Evolutionary conservation across 2,113 vertebrate genomes (phyloP).

Genomic region (Colius striatus): DNA sequence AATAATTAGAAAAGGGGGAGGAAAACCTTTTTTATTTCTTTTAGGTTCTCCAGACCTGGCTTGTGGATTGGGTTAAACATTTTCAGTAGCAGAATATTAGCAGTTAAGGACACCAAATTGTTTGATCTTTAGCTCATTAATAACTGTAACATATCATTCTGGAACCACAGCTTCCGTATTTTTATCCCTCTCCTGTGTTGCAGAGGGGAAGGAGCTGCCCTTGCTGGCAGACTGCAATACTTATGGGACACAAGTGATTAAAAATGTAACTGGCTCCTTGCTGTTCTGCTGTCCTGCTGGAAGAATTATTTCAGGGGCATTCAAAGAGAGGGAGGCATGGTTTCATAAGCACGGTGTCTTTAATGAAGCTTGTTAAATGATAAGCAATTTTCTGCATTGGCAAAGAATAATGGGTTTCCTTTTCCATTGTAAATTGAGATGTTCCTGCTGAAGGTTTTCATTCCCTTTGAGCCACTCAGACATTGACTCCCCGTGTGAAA

Average conservation of each 20-base stretch:
- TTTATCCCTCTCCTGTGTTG: neutral
- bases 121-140: conserved; percentile 17
- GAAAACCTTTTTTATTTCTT: neutral
- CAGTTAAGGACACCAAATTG: neutral
- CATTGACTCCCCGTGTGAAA: rapidly evolving
- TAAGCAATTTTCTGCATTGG: conserved; percentile 21
- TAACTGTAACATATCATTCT: neutral
- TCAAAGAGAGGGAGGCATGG: neutral
- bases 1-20: neutral
- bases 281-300: conserved; percentile 34
- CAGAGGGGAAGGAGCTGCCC: conserved; percentile 9
- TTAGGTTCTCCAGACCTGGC: neutral
- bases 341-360: neutral
- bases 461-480: neutral
- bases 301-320: conserved; percentile 34
- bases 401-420: neutral
- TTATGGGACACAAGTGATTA: neutral
- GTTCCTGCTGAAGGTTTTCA: neutral
- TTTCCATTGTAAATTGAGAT: neutral
- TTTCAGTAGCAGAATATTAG: neutral
- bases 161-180: conserved; percentile 22
- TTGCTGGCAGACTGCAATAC: conserved; percentile 27
- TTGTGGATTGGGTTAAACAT: neutral
- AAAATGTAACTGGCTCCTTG: conserved; percentile 51
- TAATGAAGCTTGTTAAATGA: conserved; percentile 38